Evolutionary conservation across 2,888 invertebrate species (phyloP).

Genomic region (Ctena decussata): DNA sequence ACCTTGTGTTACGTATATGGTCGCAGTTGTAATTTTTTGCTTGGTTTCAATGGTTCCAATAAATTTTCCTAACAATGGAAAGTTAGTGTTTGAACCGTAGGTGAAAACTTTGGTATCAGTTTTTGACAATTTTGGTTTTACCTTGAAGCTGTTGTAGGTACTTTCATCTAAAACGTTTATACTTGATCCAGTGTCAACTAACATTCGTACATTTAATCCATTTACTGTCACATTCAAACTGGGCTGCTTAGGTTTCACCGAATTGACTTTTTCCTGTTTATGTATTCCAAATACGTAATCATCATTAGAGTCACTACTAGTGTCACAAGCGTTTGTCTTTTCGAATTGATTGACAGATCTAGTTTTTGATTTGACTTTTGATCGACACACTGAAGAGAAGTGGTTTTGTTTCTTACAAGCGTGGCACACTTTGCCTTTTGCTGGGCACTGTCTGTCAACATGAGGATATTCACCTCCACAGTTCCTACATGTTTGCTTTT

Average conservation of each 20-base stretch:
- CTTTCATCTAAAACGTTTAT: constrained; percentile 58
- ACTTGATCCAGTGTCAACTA: constrained; percentile 53
- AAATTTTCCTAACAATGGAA: constrained; percentile 32
- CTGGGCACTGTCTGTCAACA: constrained; percentile 2
- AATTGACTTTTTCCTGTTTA: too few relatives aligned
- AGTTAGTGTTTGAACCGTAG: constrained; percentile 30
- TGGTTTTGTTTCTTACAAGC: constrained; percentile 45
- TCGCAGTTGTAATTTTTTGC: constrained; percentile 18
- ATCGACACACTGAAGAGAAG: constrained; percentile 23
- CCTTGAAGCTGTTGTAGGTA: constrained; percentile 39
- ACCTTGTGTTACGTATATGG: constrained; percentile 48
- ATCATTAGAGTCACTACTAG: background rate
- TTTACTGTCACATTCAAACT: constrained; percentile 5
- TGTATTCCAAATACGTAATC: background rate
- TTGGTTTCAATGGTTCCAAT: constrained; percentile 34
- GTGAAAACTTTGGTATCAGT: constrained; percentile 31
- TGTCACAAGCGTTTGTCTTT: background rate
- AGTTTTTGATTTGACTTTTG: background rate
- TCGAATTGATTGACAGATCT: background rate
- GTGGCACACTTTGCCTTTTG: constrained; percentile 24
- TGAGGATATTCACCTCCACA: constrained; percentile 56
- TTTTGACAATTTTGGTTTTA: constrained; percentile 18
- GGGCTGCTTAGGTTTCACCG: too few relatives aligned
- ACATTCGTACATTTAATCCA: background rate
- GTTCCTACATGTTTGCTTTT: constrained; percentile 34